These are phyloP conservation scores for Coecobrya sp. DNA, from an alignment of 2,888 invertebrate species.

Conservation along the genomic window DNA sequence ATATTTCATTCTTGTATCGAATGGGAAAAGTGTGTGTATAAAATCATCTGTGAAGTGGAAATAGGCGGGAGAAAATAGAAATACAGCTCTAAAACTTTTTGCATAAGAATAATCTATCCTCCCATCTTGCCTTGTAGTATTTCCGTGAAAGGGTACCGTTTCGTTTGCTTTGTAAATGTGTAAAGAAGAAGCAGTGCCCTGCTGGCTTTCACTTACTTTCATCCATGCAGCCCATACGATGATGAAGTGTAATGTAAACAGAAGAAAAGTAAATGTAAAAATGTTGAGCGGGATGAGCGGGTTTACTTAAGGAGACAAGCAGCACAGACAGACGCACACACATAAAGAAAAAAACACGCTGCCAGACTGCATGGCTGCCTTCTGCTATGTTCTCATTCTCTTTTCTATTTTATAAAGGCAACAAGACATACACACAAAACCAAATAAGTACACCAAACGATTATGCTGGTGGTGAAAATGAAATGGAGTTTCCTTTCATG, in stretches of 20 bases:
- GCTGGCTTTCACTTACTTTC: no score
- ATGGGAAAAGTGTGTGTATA: no score
- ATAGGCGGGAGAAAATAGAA: neutral
- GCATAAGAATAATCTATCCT: conserved; percentile 52
- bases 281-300: neutral
- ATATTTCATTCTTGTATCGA: no score
- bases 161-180: conserved; percentile 9
- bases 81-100: conserved; percentile 48
- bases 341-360: neutral
- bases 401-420: neutral
- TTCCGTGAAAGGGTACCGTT: conserved; percentile 38
- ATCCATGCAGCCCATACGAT: no score
- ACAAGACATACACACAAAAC: neutral
- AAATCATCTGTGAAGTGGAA: neutral
- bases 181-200: conserved; percentile 5
- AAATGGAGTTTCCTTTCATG: neutral
- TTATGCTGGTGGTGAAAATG: conserved; percentile 5
- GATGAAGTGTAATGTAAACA: conserved; percentile 54
- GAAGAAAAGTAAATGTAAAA: conserved; percentile 6
- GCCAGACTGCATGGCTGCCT: neutral
- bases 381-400: neutral
- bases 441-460: neutral
- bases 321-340: neutral
- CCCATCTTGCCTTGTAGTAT: conserved; percentile 41
- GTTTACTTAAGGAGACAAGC: neutral